These are phyloP conservation scores for Trichogramma dendrolimi DNA, from an alignment of 2,888 invertebrate species.

Conservation along the genomic window DNA sequence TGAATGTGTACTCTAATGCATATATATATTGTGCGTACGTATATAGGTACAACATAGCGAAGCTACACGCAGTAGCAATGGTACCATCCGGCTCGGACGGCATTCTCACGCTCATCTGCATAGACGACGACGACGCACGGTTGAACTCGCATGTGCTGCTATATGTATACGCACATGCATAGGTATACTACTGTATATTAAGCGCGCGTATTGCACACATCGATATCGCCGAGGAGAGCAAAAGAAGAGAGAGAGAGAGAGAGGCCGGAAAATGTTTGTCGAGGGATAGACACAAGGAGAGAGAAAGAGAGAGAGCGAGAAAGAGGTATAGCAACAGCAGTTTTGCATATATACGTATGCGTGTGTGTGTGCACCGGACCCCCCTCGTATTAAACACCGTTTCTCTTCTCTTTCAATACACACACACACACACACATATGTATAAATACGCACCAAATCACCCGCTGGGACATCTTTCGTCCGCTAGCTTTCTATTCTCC, in stretches of 20 bases:
- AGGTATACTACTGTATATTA: too few species aligned
- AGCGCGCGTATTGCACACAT: conserved; percentile 29
- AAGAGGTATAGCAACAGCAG: conserved; percentile 24
- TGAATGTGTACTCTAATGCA: too few species aligned
- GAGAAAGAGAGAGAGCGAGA: not conserved
- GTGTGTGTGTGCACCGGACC: conserved; percentile 35
- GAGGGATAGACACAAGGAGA: conserved; percentile 29
- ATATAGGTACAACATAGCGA: too few species aligned
- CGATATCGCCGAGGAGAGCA: conserved; percentile 42
- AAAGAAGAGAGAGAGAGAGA: not conserved
- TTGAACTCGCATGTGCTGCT: too few species aligned
- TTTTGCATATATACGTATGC: conserved; percentile 38
- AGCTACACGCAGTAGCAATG: conserved; percentile 13
- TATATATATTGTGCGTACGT: too few species aligned
- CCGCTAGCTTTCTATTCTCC: too few species aligned
- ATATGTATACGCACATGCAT: too few species aligned
- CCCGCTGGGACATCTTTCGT: conserved; percentile 38
- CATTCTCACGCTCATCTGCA: conserved; percentile 52
- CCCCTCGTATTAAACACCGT: conserved; percentile 35
- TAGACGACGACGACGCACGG: conserved; percentile 33
- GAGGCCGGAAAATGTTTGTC: conserved; percentile 44
- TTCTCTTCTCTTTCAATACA: too few species aligned
- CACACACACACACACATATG: too few species aligned
- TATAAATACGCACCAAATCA: conserved; percentile 20
- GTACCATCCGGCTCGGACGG: conserved; percentile 46